These are phyloP conservation scores for Vidua macroura DNA, from an alignment of 2,113 vertebrate species.

Conservation along the genomic window DNA sequence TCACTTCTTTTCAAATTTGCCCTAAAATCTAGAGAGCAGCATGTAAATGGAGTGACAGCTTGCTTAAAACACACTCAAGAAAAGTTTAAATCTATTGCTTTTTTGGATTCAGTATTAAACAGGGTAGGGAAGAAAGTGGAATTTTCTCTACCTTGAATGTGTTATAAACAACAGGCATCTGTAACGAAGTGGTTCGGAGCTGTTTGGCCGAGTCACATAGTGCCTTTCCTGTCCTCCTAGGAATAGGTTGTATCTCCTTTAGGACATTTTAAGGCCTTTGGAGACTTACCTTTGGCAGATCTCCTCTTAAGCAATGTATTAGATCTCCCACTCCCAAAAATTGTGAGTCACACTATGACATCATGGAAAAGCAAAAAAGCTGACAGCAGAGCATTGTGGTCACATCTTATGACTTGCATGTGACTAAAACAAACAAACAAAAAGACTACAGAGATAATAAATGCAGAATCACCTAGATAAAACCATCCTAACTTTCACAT, in stretches of 20 bases:
- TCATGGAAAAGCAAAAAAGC: neutral
- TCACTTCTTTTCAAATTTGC: neutral
- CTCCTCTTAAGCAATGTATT: neutral
- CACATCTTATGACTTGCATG: neutral
- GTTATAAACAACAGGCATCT: neutral
- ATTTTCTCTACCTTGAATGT: neutral
- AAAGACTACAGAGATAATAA: neutral
- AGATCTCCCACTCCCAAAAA: neutral
- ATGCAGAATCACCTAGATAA: neutral
- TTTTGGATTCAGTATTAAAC: neutral
- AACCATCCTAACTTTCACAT: neutral
- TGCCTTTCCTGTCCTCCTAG: neutral
- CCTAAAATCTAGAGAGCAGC: neutral
- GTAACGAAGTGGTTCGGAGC: neutral
- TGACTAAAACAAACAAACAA: neutral
- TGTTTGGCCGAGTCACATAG: neutral
- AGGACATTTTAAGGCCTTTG: neutral
- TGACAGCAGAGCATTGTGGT: neutral
- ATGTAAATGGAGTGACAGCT: neutral
- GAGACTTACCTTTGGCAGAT: neutral
- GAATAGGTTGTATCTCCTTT: neutral
- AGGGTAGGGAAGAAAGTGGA: neutral
- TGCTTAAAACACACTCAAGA: neutral
- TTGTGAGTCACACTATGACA: neutral
- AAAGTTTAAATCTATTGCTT: neutral